phyloP scores from a whole-genome alignment of 2,797 vertebrate genomes.

The Malacoraja senta region DNA sequence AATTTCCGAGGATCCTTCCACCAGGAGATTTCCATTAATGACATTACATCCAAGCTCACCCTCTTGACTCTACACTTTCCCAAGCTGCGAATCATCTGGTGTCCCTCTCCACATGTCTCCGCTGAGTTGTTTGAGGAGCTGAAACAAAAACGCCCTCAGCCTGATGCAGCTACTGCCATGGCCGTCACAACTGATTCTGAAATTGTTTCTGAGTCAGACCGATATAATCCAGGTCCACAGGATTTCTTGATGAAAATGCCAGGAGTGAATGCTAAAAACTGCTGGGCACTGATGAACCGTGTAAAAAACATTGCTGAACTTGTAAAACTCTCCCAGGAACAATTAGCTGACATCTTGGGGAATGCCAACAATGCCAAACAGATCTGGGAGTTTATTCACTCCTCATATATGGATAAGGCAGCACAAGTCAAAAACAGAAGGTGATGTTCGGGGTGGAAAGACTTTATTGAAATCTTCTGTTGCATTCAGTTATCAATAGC shows the following conservation, averaged over 20 bases:
- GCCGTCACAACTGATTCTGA: slow-evolving; percentile 80
- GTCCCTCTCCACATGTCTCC: slow-evolving; percentile 80
- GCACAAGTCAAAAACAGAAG: slow-evolving; percentile 53
- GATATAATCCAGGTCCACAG: slow-evolving; percentile 83
- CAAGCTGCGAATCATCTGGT: slow-evolving; percentile 84
- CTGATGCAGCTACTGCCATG: slow-evolving; percentile 66
- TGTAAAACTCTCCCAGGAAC: slow-evolving; percentile 64
- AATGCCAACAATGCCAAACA: slow-evolving; percentile 65
- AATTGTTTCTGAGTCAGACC: slow-evolving; percentile 68
- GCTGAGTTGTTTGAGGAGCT: slow-evolving; percentile 85
- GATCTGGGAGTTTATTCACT: slow-evolving; percentile 82
- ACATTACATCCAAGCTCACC: slow-evolving; percentile 81
- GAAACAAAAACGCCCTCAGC: slow-evolving; percentile 72
- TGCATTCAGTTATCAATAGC: slow-evolving; percentile 40
- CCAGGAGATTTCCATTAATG: slow-evolving; percentile 78
- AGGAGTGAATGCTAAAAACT: slow-evolving; percentile 82
- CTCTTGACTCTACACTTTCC: slow-evolving; percentile 92
- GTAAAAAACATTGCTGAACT: slow-evolving; percentile 75
- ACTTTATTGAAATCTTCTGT: slow-evolving; percentile 29
- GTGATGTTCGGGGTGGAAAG: slow-evolving; percentile 42
- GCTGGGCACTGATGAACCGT: slow-evolving; percentile 63
- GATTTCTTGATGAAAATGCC: slow-evolving; percentile 92
- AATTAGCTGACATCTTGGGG: slow-evolving; percentile 66
- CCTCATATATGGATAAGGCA: slow-evolving; percentile 53
- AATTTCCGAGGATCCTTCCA: slow-evolving; percentile 67